phyloP scores from a whole-genome alignment of 2,888 invertebrate genomes.

The Strigamia crassipes region DNA sequence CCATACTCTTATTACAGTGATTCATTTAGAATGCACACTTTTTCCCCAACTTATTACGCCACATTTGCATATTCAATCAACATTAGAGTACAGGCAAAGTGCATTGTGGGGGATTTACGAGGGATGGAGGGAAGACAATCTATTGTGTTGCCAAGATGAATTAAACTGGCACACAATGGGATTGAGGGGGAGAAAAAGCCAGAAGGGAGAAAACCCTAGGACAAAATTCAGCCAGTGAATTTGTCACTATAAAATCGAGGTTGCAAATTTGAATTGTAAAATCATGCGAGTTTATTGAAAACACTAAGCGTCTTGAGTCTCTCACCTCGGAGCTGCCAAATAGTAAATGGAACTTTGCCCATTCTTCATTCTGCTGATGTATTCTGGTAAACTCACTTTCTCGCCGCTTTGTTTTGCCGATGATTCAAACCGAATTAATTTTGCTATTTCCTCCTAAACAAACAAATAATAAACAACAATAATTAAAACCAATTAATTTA shows the following conservation, averaged over 20 bases:
- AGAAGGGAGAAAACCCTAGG: background rate
- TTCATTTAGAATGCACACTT: slow-evolving; percentile 7
- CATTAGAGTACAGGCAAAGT: slow-evolving; percentile 5
- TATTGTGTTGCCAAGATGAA: background rate
- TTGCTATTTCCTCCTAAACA: slow-evolving; percentile 82
- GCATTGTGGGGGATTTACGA: slow-evolving; percentile 4
- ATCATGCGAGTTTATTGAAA: background rate
- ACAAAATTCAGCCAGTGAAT: background rate
- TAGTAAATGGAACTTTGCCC: slow-evolving; percentile 88
- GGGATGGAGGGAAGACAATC: slow-evolving; percentile 18
- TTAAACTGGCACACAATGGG: slow-evolving; percentile 4
- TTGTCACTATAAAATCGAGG: background rate
- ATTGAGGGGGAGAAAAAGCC: background rate
- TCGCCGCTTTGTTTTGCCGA: slow-evolving; percentile 74
- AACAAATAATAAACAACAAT: slow-evolving; percentile 26
- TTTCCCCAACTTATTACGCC: slow-evolving; percentile 5
- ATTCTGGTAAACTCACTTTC: slow-evolving; percentile 79
- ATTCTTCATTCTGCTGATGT: slow-evolving; percentile 74
- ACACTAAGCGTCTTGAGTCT: background rate
- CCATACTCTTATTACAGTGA: background rate
- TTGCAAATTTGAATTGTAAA: background rate
- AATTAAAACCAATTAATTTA: background rate
- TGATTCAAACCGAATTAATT: slow-evolving; percentile 88
- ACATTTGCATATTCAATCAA: slow-evolving; percentile 39
- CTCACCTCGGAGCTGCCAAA: slow-evolving; percentile 85